Base-by-base conservation (phyloP, 2,888 invertebrate species). In the Melieria crassipennis region DNA sequence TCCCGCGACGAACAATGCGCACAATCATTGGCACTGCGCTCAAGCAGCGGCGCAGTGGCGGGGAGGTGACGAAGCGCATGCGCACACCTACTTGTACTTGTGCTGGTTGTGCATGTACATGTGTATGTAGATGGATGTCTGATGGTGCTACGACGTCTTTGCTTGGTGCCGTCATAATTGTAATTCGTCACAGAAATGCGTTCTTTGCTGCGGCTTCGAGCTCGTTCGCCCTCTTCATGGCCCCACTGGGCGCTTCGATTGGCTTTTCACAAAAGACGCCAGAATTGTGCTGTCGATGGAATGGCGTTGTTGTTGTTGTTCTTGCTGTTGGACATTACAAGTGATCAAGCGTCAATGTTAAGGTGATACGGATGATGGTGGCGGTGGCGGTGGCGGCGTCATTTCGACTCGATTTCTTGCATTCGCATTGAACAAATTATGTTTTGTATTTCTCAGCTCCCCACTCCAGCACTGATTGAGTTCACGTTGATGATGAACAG, bases 151-250 rank as follows among this genome's bases (percentile, higher is more conserved):
- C 58, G 16, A 58, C n/a, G 58, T 58, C 30, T 30, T 30, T 30
- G 30, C 30, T 30, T 30, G 30, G 61, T 46, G 61, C 61, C 45
- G 61, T 61, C 61, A 43, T 61, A 61, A 61, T 73, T 73, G 75
- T 76, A 75, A 78, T 78, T 78, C 78, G 78, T 78, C 76, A 78
- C 78, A 78, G 76, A 71, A 69, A 62, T 64, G 70, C 52, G 48
- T 72, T 62, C 67, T 52, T 66, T 50, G n/a, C 52, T 68, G 42
- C 60, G 46, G n/a, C 55, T 69, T 69, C 52, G 42, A 7, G 9
- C 30, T 64, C 52, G 50, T 58, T 5, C 10, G 58, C 13, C 30
- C 10, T 30, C 30, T 30, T 30, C 30, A 2, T 30, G 30, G 30
- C 2, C 10, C 30, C 42, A 10, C 16, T 16, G 10, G 10, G 10